Percentiles rank a stretch among this genome's conserved stretches.
Conservation (phyloP, 2,113 vertebrate species). For the Cettia cetti region DNA sequence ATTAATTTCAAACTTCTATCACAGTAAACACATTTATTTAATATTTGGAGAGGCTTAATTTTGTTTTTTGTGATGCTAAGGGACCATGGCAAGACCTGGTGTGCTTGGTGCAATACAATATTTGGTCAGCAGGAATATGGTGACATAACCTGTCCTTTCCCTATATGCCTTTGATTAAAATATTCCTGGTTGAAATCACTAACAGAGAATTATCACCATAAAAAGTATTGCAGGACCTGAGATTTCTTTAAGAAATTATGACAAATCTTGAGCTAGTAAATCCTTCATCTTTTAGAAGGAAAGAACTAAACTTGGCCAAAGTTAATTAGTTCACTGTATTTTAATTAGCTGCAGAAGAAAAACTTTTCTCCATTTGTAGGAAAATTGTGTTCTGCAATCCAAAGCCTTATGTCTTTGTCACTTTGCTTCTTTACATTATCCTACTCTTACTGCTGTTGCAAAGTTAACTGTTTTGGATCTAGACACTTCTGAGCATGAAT, state of each 20-base stretch:
- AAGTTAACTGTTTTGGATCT: not conserved
- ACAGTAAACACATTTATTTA: not conserved
- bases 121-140: not conserved
- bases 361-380: not conserved
- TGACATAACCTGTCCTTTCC: not conserved
- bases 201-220: not conserved
- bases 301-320: not conserved
- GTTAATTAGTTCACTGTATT: not conserved
- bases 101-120: not conserved
- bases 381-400: not conserved
- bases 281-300: not conserved
- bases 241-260: not conserved
- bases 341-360: not conserved
- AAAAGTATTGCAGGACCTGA: not conserved
- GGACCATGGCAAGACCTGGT: not conserved
- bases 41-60: not conserved
- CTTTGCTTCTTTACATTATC: not conserved
- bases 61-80: not conserved
- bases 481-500: not conserved
- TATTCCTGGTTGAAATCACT: not conserved
- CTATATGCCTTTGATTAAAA: not conserved
- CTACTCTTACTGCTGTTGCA: not conserved
- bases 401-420: not conserved
- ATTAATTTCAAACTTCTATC: not conserved
- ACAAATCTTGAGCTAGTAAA: not conserved